Base-by-base conservation (phyloP, 2,888 invertebrate genomes). In the Orchestes rusci region DNA sequence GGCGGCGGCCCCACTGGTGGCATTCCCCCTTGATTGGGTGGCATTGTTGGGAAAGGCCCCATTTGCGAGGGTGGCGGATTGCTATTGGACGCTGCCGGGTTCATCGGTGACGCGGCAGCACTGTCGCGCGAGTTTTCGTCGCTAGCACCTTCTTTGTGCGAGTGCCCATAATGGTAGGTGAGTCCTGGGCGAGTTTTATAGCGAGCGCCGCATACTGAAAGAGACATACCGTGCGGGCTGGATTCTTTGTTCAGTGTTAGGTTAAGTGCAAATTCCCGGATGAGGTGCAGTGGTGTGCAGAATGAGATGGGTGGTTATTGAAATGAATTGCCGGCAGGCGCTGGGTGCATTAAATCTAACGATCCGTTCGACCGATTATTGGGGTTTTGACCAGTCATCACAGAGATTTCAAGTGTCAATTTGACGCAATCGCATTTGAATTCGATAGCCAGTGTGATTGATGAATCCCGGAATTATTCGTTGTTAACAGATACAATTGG, bases 151-250 rank as follows among this genome's bases (percentile, higher is more conserved):
- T 77, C 76, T 70, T 77, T 77, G 78, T 91, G 90, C 64, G 88
- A 87, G 75, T 92, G 92, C 65, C 85, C 84, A 78, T 87, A 89
- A 80, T 95, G 94, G 77, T 94, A 94, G 61, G 89, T 91, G 66
- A 95, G 80, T 57, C 94, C 94, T 57, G 94, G 92, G 58, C 93
- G 81, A 55, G 93, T 93, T 79, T 95, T 94, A 83, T 95, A 94
- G 66, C 92, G 84, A 63, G 91, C 91, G 69, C 90, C 88, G 79
- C 94, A 95, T 68, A 89, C 90, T 90, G 81, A 70, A 78, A 68
- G 42, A 47, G 41, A 48, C 30, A 48, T 29, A 47, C 34, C 31
- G 33, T 48, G 31, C n/a, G n/a, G n/a, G n/a, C n/a, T n/a, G n/a
- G n/a, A n/a, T n/a, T n/a, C n/a, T n/a, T n/a, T n/a, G n/a, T n/a